These are phyloP conservation scores for Asteroscopus sphinx DNA, from an alignment of 2,888 invertebrate genomes.

Conservation along the genomic window DNA sequence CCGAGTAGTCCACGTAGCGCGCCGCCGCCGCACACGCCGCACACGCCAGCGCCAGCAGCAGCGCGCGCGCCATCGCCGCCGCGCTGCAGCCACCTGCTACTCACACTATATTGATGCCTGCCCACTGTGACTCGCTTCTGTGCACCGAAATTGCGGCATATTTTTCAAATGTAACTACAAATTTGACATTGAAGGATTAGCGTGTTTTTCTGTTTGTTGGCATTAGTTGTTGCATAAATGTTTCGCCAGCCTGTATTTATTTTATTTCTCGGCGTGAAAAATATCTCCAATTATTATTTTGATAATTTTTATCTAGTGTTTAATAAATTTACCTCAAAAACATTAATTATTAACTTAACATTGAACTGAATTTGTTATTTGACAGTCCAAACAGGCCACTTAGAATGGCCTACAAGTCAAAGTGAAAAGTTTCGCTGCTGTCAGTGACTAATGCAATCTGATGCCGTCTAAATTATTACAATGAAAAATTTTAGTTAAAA, in stretches of 20 bases:
- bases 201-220: slow-evolving; percentile 44
- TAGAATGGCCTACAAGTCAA: slow-evolving; percentile 10
- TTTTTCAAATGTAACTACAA: slow-evolving; percentile 75
- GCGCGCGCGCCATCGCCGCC: slow-evolving; percentile 40
- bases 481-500: slow-evolving; percentile 49
- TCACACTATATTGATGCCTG: slow-evolving; percentile 42
- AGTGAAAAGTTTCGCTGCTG: slow-evolving; percentile 18
- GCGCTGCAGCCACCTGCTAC: slow-evolving; percentile 9
- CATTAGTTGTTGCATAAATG: slow-evolving; percentile 20
- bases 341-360: no score
- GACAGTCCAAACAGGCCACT: slow-evolving; percentile 18
- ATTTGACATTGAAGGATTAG: slow-evolving; percentile 76
- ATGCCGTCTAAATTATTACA: slow-evolving; percentile 25
- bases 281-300: neutral
- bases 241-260: slow-evolving; percentile 34
- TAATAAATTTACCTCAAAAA: no score
- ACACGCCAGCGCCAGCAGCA: slow-evolving; percentile 63
- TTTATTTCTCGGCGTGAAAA: neutral
- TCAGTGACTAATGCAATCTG: slow-evolving; percentile 34
- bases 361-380: neutral
- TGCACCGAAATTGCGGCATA: slow-evolving; percentile 70
- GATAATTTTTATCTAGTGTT: no score
- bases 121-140: slow-evolving; percentile 42
- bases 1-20: slow-evolving; percentile 75
- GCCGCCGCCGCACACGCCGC: slow-evolving; percentile 59